A percentile compares a stretch with the other conserved stretches of the same genome.
Conservation (phyloP, 2,888 invertebrate genomes). For the Phengaris arion region DNA sequence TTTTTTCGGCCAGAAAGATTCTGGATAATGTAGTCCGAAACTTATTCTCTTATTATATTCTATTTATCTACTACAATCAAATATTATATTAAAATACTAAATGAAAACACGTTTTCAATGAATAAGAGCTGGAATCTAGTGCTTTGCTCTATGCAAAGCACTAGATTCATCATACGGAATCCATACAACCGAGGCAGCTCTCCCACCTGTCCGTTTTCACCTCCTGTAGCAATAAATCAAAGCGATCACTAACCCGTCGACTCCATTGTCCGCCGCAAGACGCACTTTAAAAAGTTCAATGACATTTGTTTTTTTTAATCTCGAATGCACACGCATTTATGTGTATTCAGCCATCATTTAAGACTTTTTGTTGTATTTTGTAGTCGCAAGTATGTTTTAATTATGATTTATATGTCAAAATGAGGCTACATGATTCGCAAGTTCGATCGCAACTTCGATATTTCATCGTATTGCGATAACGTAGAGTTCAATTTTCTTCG, state of each 20-base stretch:
- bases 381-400: slow-evolving; percentile 23
- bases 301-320: slow-evolving; percentile 23
- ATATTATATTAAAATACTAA: too few species aligned
- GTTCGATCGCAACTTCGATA: not conserved
- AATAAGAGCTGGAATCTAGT: not conserved
- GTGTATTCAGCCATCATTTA: slow-evolving; percentile 13
- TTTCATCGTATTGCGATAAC: not conserved
- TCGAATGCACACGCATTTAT: slow-evolving; percentile 24
- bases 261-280: slow-evolving; percentile 16
- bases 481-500: not conserved
- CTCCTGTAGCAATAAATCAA: slow-evolving; percentile 18
- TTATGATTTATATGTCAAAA: slow-evolving; percentile 23
- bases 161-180: not conserved
- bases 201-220: slow-evolving; percentile 23
- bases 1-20: too few species aligned
- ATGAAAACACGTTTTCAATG: too few species aligned
- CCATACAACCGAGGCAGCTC: too few species aligned
- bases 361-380: slow-evolving; percentile 16
- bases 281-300: slow-evolving; percentile 28
- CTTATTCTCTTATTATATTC: too few species aligned
- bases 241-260: slow-evolving; percentile 25
- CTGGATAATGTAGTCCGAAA: too few species aligned
- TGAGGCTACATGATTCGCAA: not conserved
- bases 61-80: too few species aligned
- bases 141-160: not conserved